Percentiles rank a stretch among this genome's conserved stretches.
phyloP scores from a whole-genome alignment of 1,140 invertebrate genomes.

The Hypothenemus hampei region DNA sequence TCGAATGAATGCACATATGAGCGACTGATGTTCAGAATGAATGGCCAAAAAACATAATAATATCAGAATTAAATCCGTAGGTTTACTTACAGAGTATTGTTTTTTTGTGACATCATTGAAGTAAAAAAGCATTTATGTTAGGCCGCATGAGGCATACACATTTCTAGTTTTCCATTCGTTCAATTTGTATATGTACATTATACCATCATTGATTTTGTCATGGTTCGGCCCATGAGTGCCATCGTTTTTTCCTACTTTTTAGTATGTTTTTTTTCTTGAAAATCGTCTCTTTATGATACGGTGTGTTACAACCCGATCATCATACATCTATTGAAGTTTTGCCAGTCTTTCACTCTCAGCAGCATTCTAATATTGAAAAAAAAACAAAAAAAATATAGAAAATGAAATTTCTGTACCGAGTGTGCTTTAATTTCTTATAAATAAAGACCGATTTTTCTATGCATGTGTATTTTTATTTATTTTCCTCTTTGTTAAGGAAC shows the following conservation, averaged over 20 bases:
- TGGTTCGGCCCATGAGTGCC: conserved; percentile 35
- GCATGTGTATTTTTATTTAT: background rate
- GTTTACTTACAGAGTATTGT: conserved; percentile 33
- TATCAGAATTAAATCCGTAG: conserved; percentile 29
- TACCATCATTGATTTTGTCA: conserved; percentile 20
- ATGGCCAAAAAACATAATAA: conserved; percentile 20
- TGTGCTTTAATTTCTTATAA: conserved; percentile 47
- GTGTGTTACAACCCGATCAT: no score
- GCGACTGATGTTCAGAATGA: conserved; percentile 29
- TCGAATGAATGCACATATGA: conserved; percentile 26
- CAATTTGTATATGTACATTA: conserved; percentile 29
- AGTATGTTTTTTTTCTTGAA: conserved; percentile 28
- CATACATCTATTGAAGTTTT: no score
- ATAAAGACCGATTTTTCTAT: conserved; percentile 47
- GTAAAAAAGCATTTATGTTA: conserved; percentile 38
- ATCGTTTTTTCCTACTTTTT: conserved; percentile 37
- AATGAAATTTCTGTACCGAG: conserved; percentile 45
- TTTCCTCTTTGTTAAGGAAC: background rate
- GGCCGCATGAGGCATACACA: no score
- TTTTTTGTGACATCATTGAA: conserved; percentile 35
- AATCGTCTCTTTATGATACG: no score
- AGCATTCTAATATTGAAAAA: conserved; percentile 29
- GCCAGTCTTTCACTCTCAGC: conserved; percentile 33
- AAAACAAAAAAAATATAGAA: conserved; percentile 21
- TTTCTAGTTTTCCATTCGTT: conserved; percentile 17